Evolutionary conservation across 2,888 invertebrate species (phyloP).

Genomic region (Drosophila barbarae): DNA sequence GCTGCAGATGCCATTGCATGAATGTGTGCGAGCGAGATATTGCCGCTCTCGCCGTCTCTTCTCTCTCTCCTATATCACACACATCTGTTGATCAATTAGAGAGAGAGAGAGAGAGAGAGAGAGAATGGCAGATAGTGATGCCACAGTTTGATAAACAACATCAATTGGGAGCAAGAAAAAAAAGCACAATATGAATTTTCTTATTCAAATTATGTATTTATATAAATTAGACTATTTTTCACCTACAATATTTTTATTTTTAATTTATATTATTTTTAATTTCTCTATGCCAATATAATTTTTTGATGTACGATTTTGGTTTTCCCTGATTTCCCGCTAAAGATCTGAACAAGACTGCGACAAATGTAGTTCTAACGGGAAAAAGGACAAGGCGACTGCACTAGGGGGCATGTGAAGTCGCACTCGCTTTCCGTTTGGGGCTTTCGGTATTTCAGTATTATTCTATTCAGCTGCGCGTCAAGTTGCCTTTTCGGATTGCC

Average conservation of each 20-base stretch:
- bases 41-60: constrained; percentile 36
- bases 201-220: not conserved
- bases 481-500: constrained; percentile 59
- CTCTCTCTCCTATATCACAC: constrained; percentile 26
- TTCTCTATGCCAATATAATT: not conserved
- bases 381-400: constrained; percentile 9
- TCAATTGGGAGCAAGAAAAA: not conserved
- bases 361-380: not conserved
- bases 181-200: no score
- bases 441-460: constrained; percentile 59
- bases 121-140: constrained; percentile 14
- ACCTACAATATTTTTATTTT: not conserved
- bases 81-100: constrained; percentile 35
- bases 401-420: constrained; percentile 46
- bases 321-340: not conserved
- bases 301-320: not conserved
- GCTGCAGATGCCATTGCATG: constrained; percentile 69
- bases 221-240: no score
- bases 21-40: constrained; percentile 46
- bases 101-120: constrained; percentile 22
- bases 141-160: not conserved
- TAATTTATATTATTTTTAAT: not conserved
- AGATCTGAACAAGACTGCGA: not conserved
- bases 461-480: constrained; percentile 65
- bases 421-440: constrained; percentile 36